Percentiles rank a stretch among this genome's conserved stretches.
These are phyloP conservation scores for Amazona vittata DNA, from an alignment of 2,113 vertebrate species.

Conservation along the genomic window DNA sequence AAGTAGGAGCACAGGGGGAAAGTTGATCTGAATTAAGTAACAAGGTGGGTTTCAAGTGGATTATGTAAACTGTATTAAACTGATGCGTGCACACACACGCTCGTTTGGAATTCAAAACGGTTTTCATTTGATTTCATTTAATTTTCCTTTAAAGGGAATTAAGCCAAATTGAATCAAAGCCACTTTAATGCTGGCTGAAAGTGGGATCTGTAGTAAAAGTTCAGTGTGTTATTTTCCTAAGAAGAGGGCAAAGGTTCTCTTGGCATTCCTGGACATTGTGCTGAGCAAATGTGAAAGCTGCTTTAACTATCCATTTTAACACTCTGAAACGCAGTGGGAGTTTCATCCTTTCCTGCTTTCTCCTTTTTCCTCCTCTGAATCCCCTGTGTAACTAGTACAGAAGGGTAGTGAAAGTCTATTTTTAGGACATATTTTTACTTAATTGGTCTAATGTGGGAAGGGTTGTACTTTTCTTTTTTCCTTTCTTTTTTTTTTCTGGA, in stretches of 20 bases:
- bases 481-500: neutral
- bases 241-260: neutral
- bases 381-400: neutral
- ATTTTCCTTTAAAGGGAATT: conserved; percentile 48
- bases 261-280: neutral
- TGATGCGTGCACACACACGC: neutral
- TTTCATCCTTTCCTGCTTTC: neutral
- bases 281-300: neutral
- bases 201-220: neutral
- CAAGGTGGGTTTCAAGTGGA: conserved; percentile 40
- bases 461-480: neutral
- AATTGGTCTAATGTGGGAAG: neutral
- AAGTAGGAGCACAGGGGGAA: neutral
- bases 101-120: conserved; percentile 6
- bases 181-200: conserved; percentile 9
- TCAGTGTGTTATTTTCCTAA: neutral
- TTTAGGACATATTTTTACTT: neutral
- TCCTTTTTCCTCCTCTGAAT: neutral
- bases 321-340: neutral
- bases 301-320: neutral
- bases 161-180: conserved; percentile 44
- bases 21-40: conserved; percentile 56
- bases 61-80: conserved; percentile 42
- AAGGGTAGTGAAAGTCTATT: neutral
- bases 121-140: neutral